phyloP scores from a whole-genome alignment of 2,797 vertebrate genomes.

The Vespertilio murinus region DNA sequence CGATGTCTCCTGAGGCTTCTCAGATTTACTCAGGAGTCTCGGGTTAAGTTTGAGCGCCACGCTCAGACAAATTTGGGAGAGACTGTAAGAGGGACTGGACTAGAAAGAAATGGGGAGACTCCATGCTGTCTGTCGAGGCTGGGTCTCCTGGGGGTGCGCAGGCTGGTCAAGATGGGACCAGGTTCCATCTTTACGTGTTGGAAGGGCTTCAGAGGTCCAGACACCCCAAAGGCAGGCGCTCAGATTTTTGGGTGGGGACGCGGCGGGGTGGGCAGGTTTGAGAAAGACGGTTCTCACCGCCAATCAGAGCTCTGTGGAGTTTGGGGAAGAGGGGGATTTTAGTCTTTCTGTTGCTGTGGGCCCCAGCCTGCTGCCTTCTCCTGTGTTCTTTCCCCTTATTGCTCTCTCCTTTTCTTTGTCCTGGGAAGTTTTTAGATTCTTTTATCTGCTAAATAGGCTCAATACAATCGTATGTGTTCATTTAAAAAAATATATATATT shows the following conservation, averaged over 20 bases:
- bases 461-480: neutral
- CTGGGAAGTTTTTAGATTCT: neutral
- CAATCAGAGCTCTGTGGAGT: neutral
- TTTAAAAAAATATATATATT: too few species aligned
- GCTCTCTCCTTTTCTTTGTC: neutral
- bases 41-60: neutral
- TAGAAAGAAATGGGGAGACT: neutral
- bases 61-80: neutral
- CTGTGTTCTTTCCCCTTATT: neutral
- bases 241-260: neutral
- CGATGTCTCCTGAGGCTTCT: neutral
- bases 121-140: neutral
- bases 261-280: neutral
- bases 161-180: neutral
- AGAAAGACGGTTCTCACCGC: neutral
- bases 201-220: neutral
- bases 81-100: neutral
- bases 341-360: neutral
- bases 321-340: neutral
- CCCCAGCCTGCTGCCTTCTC: neutral
- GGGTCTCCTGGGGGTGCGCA: neutral
- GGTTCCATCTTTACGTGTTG: neutral
- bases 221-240: neutral
- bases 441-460: neutral
- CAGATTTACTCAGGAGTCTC: neutral